These are phyloP conservation scores for Hydropotes inermis DNA, from an alignment of 2,113 vertebrate species.

Conservation along the genomic window DNA sequence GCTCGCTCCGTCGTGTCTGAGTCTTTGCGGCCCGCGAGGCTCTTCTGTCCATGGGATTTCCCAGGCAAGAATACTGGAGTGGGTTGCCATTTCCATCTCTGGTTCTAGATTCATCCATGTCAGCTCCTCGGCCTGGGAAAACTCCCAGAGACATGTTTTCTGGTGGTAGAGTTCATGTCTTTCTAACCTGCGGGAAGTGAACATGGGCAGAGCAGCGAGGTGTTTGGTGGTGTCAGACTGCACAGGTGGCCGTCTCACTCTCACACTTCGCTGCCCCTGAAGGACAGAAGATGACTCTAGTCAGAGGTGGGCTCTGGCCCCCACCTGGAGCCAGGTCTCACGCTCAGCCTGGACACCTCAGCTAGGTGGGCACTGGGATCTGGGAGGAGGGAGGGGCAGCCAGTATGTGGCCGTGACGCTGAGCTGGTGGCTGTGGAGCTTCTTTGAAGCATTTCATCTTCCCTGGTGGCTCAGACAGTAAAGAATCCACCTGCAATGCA, in stretches of 20 bases:
- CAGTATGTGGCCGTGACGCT: accelerated
- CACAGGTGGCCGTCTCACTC: accelerated
- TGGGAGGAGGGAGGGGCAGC: too few species aligned
- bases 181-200: neutral
- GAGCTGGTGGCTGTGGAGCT: neutral
- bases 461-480: neutral
- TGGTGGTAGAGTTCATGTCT: neutral
- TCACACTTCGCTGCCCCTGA: accelerated
- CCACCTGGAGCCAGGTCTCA: neutral
- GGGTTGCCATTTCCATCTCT: neutral
- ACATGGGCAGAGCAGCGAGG: accelerated
- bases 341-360: neutral
- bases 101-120: neutral
- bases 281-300: too few species aligned
- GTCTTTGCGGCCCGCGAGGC: neutral
- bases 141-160: neutral
- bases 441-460: neutral
- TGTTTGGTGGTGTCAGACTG: neutral
- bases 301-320: neutral
- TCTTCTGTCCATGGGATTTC: neutral
- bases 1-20: neutral
- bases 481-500: neutral
- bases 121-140: accelerated
- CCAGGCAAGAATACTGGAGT: neutral
- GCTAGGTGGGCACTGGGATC: neutral